Conservation (phyloP, 2,888 invertebrate genomes). For the Idaea dimidiata region DNA sequence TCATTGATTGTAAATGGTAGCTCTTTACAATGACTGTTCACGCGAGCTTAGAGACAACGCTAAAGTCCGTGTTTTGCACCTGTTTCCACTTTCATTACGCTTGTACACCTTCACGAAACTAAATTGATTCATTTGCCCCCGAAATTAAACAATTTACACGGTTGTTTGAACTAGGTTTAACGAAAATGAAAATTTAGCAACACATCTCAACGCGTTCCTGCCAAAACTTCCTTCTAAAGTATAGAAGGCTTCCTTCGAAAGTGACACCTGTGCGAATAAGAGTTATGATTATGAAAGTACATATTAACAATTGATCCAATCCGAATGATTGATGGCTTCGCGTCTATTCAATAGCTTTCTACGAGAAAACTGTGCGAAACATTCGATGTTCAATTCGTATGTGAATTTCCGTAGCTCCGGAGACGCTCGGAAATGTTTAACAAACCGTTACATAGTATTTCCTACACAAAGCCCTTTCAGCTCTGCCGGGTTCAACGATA, state of each 20-base stretch:
- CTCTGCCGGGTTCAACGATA: constrained; percentile 48
- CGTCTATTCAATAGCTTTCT: constrained; percentile 16
- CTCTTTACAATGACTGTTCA: too few relatives aligned
- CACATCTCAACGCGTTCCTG: too few relatives aligned
- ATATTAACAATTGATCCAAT: constrained; percentile 11
- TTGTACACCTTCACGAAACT: too few relatives aligned
- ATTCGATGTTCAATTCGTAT: constrained; percentile 26
- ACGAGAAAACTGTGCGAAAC: constrained; percentile 16
- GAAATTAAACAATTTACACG: too few relatives aligned
- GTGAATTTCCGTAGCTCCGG: constrained; percentile 23
- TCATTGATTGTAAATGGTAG: too few relatives aligned
- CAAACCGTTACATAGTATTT: constrained; percentile 57
- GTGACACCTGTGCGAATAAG: constrained; percentile 15
- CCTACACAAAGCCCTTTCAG: constrained; percentile 63
- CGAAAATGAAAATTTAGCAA: too few relatives aligned
- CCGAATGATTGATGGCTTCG: constrained; percentile 19
- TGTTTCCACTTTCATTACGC: too few relatives aligned
- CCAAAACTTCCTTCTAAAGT: too few relatives aligned
- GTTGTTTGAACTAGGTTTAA: too few relatives aligned
- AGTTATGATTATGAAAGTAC: constrained; percentile 18
- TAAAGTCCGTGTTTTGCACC: too few relatives aligned
- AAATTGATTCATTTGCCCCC: too few relatives aligned
- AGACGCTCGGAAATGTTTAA: constrained; percentile 46
- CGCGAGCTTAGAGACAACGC: too few relatives aligned
- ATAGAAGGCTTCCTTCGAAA: constrained; percentile 28